Percentiles rank a stretch among this genome's conserved stretches.
Conservation (phyloP, 2,888 invertebrate species). For the Lasioglossum vierecki region DNA sequence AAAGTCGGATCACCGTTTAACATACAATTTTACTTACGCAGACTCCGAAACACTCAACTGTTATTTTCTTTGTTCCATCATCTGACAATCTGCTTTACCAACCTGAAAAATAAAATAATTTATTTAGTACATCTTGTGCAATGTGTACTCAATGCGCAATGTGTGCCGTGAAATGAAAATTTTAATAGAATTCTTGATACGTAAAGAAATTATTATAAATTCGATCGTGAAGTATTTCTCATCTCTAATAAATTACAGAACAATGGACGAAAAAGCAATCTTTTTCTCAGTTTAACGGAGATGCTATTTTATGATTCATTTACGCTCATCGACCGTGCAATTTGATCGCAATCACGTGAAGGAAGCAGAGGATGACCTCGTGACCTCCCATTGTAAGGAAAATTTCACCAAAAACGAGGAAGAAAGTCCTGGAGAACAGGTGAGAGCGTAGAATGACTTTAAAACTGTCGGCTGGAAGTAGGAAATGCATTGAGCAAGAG, state of each 20-base stretch:
- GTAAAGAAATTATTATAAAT: neutral
- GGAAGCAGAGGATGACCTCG: neutral
- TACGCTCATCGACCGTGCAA: neutral
- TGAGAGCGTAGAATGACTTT: constrained; percentile 7
- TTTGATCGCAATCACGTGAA: neutral
- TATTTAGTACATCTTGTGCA: neutral
- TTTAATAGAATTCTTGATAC: neutral
- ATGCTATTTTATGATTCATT: neutral
- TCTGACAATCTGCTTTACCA: neutral
- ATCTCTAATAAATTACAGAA: neutral
- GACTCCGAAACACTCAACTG: neutral
- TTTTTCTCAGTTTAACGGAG: neutral
- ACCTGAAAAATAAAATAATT: neutral
- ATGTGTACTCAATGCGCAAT: too few relatives aligned
- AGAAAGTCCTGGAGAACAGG: neutral
- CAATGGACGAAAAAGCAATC: neutral
- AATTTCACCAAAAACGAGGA: constrained; percentile 7
- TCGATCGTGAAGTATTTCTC: neutral
- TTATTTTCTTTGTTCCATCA: neutral
- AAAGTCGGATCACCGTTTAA: neutral
- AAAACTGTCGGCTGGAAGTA: constrained; percentile 48
- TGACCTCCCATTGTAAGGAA: neutral
- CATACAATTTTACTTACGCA: too few relatives aligned
- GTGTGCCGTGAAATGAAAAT: neutral
- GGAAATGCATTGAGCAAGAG: constrained; percentile 70